Evolutionary conservation across 2,113 vertebrate species (phyloP).

Genomic region (Hystrix brachyura): DNA sequence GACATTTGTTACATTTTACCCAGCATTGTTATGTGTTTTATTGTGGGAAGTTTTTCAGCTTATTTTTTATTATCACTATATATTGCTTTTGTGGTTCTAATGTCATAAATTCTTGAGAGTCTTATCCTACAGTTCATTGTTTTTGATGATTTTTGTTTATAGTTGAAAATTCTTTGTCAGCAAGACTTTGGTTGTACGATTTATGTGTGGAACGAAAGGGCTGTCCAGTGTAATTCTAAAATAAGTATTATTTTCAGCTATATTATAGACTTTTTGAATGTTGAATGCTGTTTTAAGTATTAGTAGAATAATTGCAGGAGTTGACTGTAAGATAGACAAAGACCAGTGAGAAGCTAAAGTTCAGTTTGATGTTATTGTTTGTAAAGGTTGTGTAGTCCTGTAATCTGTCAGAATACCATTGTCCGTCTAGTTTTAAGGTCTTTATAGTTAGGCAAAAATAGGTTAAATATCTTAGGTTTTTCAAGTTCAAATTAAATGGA

Average conservation of each 20-base stretch:
- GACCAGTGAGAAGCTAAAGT: background rate
- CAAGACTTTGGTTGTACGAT: constrained; percentile 10
- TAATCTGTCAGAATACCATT: constrained; percentile 4
- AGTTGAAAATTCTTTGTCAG: background rate
- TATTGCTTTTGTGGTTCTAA: constrained; percentile 13
- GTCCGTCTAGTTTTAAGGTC: background rate
- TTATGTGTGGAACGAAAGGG: background rate
- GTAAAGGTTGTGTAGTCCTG: background rate
- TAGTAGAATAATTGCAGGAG: constrained; percentile 5
- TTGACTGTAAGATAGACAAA: background rate
- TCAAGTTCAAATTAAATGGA: constrained; percentile 43
- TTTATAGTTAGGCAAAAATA: constrained; percentile 44
- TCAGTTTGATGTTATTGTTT: background rate
- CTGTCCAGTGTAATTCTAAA: background rate
- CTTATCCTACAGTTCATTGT: background rate
- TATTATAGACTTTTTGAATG: constrained; percentile 25
- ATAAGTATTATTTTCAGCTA: background rate
- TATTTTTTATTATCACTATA: background rate
- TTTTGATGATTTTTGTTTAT: background rate
- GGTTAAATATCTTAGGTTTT: background rate
- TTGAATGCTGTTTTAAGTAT: background rate
- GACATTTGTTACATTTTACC: constrained; percentile 6
- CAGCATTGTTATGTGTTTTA: background rate
- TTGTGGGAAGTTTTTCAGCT: background rate
- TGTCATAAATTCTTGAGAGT: background rate